Percentiles rank a stretch among this genome's conserved stretches.
phyloP scores from a whole-genome alignment of 2,888 invertebrate genomes.

The Ophion ellenae region DNA sequence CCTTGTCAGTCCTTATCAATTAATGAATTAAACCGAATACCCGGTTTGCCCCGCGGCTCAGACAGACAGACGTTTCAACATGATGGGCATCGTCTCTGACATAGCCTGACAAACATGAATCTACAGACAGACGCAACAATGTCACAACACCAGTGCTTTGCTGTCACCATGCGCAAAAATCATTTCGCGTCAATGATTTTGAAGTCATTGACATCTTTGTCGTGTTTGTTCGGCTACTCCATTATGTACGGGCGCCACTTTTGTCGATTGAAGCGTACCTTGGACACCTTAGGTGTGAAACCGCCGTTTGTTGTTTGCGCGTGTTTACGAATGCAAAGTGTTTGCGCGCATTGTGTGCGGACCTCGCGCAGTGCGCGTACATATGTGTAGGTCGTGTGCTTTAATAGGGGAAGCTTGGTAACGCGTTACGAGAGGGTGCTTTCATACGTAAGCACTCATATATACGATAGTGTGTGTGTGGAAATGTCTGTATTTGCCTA shows the following conservation, averaged over 20 bases:
- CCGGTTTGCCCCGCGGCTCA: too few relatives aligned
- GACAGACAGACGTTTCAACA: too few relatives aligned
- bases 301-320: slow-evolving; percentile 80
- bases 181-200: neutral
- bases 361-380: slow-evolving; percentile 72
- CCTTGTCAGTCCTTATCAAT: too few relatives aligned
- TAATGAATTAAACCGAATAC: too few relatives aligned
- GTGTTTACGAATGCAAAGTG: slow-evolving; percentile 83
- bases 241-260: slow-evolving; percentile 58
- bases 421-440: slow-evolving; percentile 62
- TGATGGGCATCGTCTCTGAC: too few relatives aligned
- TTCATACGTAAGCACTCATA: slow-evolving; percentile 1
- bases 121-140: neutral
- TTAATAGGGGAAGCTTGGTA: slow-evolving; percentile 72
- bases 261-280: slow-evolving; percentile 61
- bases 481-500: slow-evolving; percentile 12
- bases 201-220: neutral
- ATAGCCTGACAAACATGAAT: neutral
- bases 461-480: slow-evolving; percentile 1
- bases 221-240: slow-evolving; percentile 1
- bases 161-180: neutral
- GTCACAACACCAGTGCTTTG: neutral
- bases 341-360: slow-evolving; percentile 81
- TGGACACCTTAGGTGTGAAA: slow-evolving; percentile 80
- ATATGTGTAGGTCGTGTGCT: slow-evolving; percentile 73